Conservation (phyloP, 2,797 vertebrate species). For the Macropus fuliginosus region DNA sequence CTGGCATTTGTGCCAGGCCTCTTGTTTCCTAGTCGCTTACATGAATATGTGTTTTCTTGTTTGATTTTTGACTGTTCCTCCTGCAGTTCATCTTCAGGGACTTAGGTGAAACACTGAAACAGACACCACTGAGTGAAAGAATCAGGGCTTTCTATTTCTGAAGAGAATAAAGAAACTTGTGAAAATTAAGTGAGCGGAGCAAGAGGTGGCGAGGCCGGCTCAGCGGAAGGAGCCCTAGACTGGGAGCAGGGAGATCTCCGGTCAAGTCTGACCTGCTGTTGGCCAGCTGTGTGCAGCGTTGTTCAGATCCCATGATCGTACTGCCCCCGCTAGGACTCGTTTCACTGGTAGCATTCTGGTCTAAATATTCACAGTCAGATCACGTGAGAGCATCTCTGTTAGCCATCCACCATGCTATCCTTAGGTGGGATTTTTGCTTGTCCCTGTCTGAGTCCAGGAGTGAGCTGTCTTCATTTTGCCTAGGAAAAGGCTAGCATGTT, state of each 20-base stretch:
- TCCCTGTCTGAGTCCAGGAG: neutral
- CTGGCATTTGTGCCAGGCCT: neutral
- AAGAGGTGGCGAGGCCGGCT: neutral
- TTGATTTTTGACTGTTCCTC: neutral
- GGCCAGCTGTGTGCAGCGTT: neutral
- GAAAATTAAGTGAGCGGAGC: neutral
- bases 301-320: neutral
- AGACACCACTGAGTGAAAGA: neutral
- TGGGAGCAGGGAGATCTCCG: neutral
- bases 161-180: neutral
- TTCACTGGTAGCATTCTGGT: neutral
- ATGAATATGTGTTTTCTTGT: neutral
- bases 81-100: neutral
- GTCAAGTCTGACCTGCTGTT: neutral
- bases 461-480: neutral
- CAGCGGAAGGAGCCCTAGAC: neutral
- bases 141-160: neutral
- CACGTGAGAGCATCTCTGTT: neutral
- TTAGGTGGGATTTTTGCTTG: neutral
- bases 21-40: neutral
- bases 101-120: neutral
- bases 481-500: neutral
- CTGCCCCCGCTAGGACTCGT: neutral
- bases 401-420: neutral
- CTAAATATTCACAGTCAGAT: conserved; percentile 2